Conservation (phyloP, 2,113 vertebrate genomes). For the Channa maculata region DNA sequence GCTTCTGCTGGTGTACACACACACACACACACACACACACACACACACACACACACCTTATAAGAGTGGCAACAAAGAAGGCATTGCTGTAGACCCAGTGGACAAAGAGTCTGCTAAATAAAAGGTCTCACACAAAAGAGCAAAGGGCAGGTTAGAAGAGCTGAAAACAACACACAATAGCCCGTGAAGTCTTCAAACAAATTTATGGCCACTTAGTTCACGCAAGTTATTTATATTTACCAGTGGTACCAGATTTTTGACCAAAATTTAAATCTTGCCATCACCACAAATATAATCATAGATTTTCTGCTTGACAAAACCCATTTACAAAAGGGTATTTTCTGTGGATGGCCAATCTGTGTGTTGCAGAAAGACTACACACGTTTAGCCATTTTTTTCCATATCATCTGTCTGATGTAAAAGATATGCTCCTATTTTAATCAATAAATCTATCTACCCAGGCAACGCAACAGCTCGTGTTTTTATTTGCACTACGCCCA, state of each 20-base stretch:
- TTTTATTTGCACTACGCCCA: no score
- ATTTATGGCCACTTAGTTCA: slow-evolving; percentile 11
- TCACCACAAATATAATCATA: background rate
- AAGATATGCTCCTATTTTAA: no score
- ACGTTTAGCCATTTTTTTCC: background rate
- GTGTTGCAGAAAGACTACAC: background rate
- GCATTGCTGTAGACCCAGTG: slow-evolving; percentile 47
- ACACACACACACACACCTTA: slow-evolving; percentile 36
- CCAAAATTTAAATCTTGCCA: background rate
- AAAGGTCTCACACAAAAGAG: slow-evolving; percentile 63
- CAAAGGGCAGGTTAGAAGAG: slow-evolving; percentile 55
- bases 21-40: slow-evolving; percentile 21
- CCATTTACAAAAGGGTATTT: background rate
- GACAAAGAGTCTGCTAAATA: slow-evolving; percentile 64
- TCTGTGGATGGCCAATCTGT: background rate
- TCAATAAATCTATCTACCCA: no score
- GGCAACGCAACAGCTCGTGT: no score
- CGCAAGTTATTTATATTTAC: background rate
- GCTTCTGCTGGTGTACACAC: background rate
- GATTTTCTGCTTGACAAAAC: slow-evolving; percentile 9
- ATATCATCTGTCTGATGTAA: no score
- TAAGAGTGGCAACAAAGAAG: slow-evolving; percentile 67
- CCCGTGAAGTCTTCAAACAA: slow-evolving; percentile 51
- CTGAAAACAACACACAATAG: slow-evolving; percentile 19
- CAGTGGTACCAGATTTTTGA: no score